phyloP scores from a whole-genome alignment of 2,888 invertebrate genomes.

The Pherbina coryleti region DNA sequence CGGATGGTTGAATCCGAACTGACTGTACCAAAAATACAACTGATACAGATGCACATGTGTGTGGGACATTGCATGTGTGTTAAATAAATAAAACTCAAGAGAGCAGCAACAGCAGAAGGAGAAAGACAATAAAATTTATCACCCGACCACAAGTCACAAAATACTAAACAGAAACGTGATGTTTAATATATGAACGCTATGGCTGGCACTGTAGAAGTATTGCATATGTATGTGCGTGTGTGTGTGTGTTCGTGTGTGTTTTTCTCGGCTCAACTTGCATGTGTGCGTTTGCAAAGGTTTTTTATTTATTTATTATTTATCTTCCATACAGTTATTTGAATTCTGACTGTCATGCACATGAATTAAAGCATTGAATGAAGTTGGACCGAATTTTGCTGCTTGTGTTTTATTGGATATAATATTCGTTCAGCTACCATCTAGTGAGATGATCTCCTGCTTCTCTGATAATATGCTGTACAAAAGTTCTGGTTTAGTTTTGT shows the following conservation, averaged over 20 bases:
- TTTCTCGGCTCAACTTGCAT: background rate
- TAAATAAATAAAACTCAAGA: constrained; percentile 33
- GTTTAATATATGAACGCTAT: constrained; percentile 51
- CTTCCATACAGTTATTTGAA: constrained; percentile 25
- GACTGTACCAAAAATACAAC: constrained; percentile 36
- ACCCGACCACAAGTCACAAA: constrained; percentile 56
- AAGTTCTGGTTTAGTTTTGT: too few species aligned
- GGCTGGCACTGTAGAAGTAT: constrained; percentile 2
- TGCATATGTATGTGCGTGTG: background rate
- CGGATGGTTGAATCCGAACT: constrained; percentile 23
- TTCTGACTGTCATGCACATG: constrained; percentile 19
- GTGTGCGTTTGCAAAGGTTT: background rate
- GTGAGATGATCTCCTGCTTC: too few species aligned
- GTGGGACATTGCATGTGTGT: background rate
- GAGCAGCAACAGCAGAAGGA: constrained; percentile 36
- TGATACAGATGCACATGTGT: background rate
- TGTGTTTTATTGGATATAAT: background rate
- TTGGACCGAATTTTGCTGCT: background rate
- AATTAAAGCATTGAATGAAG: constrained; percentile 3
- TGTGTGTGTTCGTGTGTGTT: background rate
- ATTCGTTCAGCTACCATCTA: too few species aligned
- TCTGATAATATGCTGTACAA: too few species aligned
- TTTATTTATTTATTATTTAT: constrained; percentile 13
- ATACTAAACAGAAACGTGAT: constrained; percentile 56
- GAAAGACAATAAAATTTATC: constrained; percentile 59